These are phyloP conservation scores for Sabatieria punctata DNA, from an alignment of 2,888 invertebrate genomes.

Conservation along the genomic window DNA sequence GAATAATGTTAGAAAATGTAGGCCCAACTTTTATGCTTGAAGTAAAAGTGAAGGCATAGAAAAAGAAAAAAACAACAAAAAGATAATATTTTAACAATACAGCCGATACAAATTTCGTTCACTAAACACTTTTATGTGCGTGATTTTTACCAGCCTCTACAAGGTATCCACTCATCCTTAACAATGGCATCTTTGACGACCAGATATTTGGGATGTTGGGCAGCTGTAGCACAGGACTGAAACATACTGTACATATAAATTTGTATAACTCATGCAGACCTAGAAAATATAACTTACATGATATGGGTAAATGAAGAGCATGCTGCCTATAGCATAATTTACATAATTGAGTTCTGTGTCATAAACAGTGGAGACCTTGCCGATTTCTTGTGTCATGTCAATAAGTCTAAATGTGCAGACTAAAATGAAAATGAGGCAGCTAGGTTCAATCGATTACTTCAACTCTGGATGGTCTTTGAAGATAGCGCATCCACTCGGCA, in stretches of 20 bases:
- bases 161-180: constrained; percentile 9
- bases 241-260: constrained; percentile 4
- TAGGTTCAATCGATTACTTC: constrained; percentile 19
- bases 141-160: constrained; percentile 5
- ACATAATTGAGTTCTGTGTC: constrained; percentile 17
- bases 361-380: constrained; percentile 17
- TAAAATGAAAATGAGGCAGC: no score
- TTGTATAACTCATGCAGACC: background rate
- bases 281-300: constrained; percentile 18
- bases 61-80: no score
- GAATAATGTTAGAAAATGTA: no score
- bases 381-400: constrained; percentile 24
- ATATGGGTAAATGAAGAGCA: constrained; percentile 23
- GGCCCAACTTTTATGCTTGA: no score
- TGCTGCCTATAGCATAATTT: constrained; percentile 22
- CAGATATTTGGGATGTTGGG: constrained; percentile 21
- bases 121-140: no score
- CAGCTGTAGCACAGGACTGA: constrained; percentile 27
- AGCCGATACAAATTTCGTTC: no score
- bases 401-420: constrained; percentile 21
- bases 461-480: constrained; percentile 22
- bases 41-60: no score
- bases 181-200: constrained; percentile 21
- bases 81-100: no score
- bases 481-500: constrained; percentile 15